phyloP scores from a whole-genome alignment of 2,113 vertebrate species.

The Chauna torquata region DNA sequence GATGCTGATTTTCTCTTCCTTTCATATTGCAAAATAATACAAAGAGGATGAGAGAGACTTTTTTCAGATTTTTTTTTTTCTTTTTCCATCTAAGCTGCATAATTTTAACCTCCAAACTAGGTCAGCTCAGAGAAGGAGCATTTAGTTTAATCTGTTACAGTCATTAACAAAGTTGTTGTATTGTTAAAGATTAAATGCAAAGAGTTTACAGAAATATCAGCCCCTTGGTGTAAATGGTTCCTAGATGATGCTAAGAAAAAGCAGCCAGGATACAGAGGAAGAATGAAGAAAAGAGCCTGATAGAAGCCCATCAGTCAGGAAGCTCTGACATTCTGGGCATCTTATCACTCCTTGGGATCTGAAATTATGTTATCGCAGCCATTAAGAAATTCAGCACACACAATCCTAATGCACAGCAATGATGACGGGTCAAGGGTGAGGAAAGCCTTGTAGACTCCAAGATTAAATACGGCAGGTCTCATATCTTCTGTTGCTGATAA shows the following conservation, averaged over 20 bases:
- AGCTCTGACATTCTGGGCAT: slow-evolving; percentile 9
- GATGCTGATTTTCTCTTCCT: slow-evolving; percentile 14
- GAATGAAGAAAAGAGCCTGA: neutral
- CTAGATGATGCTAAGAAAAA: slow-evolving; percentile 39
- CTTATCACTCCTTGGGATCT: neutral
- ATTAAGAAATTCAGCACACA: slow-evolving; percentile 18
- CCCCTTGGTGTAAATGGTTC: slow-evolving; percentile 3
- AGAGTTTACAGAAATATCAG: slow-evolving; percentile 52
- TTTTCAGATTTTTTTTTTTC: neutral
- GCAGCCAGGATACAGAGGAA: neutral
- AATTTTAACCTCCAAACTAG: slow-evolving; percentile 58
- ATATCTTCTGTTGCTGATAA: neutral
- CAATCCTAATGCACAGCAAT: neutral
- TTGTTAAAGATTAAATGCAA: slow-evolving; percentile 21
- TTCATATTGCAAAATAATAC: slow-evolving; percentile 21
- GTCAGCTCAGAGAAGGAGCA: slow-evolving; percentile 37
- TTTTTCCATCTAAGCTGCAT: slow-evolving; percentile 5
- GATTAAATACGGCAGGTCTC: neutral
- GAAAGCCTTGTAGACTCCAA: neutral
- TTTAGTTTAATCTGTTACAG: slow-evolving; percentile 55
- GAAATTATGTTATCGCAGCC: neutral
- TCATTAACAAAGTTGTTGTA: slow-evolving; percentile 52
- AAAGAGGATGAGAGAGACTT: neutral
- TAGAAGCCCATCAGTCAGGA: neutral
- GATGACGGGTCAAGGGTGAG: neutral